Percentiles rank a stretch among this genome's conserved stretches.
phyloP scores from a whole-genome alignment of 2,888 invertebrate species.

The Cataglyphis livida region DNA sequence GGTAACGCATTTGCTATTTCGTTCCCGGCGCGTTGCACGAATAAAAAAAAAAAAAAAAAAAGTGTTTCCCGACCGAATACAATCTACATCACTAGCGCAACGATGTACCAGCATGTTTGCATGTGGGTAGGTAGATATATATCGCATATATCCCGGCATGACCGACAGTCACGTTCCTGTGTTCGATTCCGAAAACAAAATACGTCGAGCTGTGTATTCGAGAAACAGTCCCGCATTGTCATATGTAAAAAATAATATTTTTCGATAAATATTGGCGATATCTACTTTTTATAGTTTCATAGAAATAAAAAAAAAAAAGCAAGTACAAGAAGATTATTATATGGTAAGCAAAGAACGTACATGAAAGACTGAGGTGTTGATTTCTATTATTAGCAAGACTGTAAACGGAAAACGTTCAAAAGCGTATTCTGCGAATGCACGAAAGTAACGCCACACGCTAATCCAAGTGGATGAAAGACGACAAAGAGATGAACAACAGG shows the following conservation, averaged over 20 bases:
- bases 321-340: slow-evolving; percentile 24
- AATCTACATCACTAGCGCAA: slow-evolving; percentile 42
- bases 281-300: slow-evolving; percentile 15
- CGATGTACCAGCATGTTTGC: slow-evolving; percentile 46
- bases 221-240: slow-evolving; percentile 49
- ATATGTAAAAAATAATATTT: slow-evolving; percentile 52
- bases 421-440: slow-evolving; percentile 6
- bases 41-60: slow-evolving; percentile 33
- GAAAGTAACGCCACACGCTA: slow-evolving; percentile 23
- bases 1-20: slow-evolving; percentile 53
- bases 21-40: slow-evolving; percentile 24
- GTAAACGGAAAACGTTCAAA: slow-evolving; percentile 17
- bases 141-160: slow-evolving; percentile 39
- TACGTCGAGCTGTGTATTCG: slow-evolving; percentile 15
- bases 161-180: slow-evolving; percentile 50
- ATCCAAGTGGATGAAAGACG: slow-evolving; percentile 51
- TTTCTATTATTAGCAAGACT: slow-evolving; percentile 26
- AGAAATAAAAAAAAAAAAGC: slow-evolving; percentile 22
- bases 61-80: slow-evolving; percentile 46
- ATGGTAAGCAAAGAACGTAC: neutral
- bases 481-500: slow-evolving; percentile 44
- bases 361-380: neutral
- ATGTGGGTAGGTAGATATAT: slow-evolving; percentile 29
- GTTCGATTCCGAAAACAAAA: slow-evolving; percentile 48
- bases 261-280: slow-evolving; percentile 40